Percentiles rank a stretch among this genome's conserved stretches.
Evolutionary conservation across 2,888 invertebrate genomes (phyloP).

Genomic region (Eremobia ochroleuca): DNA sequence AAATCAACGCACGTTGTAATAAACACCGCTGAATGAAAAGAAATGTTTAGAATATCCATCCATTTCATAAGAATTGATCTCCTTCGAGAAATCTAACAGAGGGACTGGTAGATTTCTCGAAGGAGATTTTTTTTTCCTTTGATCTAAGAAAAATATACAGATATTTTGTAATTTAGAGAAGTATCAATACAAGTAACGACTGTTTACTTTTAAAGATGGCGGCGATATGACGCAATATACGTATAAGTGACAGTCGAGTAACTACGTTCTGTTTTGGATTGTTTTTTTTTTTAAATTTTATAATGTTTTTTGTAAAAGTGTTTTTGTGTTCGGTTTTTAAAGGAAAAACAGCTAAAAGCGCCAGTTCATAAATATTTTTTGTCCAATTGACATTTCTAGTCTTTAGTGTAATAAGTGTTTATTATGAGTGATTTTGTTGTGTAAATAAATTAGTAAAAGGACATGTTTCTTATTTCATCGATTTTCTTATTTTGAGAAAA

Average conservation of each 20-base stretch:
- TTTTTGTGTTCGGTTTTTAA: background rate
- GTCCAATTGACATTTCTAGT: no score
- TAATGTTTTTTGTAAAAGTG: background rate
- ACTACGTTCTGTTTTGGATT: background rate
- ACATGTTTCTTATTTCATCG: background rate
- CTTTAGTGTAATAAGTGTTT: no score
- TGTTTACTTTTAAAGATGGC: conserved; percentile 46
- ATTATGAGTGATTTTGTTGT: no score
- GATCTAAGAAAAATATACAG: conserved; percentile 58
- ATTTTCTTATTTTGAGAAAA: no score
- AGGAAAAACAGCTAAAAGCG: no score
- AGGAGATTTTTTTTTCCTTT: no score
- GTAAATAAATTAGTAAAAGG: background rate
- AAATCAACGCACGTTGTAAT: conserved; percentile 37
- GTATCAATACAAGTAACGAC: conserved; percentile 51
- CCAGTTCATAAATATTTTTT: no score
- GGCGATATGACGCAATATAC: conserved; percentile 13
- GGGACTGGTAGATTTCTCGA: no score
- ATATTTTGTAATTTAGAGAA: conserved; percentile 55
- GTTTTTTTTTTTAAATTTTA: background rate
- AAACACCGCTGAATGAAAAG: conserved; percentile 45
- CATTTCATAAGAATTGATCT: conserved; percentile 56
- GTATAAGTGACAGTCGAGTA: conserved; percentile 19
- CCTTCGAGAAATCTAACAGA: conserved; percentile 60
- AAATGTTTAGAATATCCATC: conserved; percentile 49